These are phyloP conservation scores for Bovichtus diacanthus DNA, from an alignment of 2,797 vertebrate species.

Conservation along the genomic window DNA sequence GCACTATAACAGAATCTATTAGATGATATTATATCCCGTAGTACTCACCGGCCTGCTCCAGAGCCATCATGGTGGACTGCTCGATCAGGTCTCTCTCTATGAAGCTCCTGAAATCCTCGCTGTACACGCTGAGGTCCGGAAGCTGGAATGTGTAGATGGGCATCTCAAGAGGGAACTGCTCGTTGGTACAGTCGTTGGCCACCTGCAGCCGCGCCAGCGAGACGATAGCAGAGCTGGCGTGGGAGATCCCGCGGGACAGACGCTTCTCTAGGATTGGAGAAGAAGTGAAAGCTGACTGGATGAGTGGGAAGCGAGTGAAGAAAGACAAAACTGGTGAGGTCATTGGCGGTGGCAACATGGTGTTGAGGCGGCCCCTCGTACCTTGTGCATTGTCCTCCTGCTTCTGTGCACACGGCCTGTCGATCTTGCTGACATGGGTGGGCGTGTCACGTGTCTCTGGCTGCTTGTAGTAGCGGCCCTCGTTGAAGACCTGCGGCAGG, in stretches of 20 bases:
- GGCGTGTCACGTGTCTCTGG: constrained; percentile 88
- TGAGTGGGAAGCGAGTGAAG: constrained; percentile 7
- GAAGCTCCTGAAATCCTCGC: constrained; percentile 97
- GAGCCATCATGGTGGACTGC: constrained; percentile 97
- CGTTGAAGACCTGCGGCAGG: constrained; percentile 96
- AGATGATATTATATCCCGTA: background rate
- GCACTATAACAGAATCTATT: background rate
- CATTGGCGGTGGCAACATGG: background rate
- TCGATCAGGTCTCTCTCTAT: constrained; percentile 98
- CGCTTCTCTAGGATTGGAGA: constrained; percentile 89
- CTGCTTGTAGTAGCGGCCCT: constrained; percentile 92
- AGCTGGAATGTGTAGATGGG: constrained; percentile 99
- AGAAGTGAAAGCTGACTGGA: background rate
- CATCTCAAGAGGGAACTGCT: constrained; percentile 98
- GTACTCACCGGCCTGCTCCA: constrained; percentile 95
- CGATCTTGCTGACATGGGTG: constrained; percentile 89
- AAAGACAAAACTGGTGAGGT: background rate
- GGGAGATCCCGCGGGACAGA: constrained; percentile 97
- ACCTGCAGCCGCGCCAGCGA: constrained; percentile 97
- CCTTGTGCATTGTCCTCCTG: constrained; percentile 97
- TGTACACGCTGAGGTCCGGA: constrained; percentile 98
- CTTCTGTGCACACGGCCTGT: constrained; percentile 89
- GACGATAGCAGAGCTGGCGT: constrained; percentile 98
- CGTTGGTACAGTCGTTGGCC: constrained; percentile 93
- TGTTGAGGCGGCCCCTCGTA: constrained; percentile 51